Evolutionary conservation across 2,797 vertebrate genomes (phyloP), one percentile per base, ranked within the genome.

Genomic region (Myotis findleyi): DNA sequence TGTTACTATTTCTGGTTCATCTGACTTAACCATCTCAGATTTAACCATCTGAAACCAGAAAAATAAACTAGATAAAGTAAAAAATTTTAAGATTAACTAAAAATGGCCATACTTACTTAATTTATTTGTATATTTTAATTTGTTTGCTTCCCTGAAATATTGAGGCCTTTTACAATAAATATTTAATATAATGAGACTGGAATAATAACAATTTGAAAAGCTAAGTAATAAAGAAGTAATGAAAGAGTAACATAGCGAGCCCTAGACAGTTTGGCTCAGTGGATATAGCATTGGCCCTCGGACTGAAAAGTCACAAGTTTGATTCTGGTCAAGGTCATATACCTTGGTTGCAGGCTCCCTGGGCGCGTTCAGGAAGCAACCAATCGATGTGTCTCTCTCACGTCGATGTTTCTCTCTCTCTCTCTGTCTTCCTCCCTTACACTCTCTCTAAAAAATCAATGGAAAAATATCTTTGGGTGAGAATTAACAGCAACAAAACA

Each of bases 1-100:
- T 87, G 23, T 64, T 72, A 84, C 81, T 89, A 91, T 76, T 87
- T 92, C 64, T 80, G 49, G 25, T 64, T 94, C 87, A 91, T 17
- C 38, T 87, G 21, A 89, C 82, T 90, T 75, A 80, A 91, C 11
- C 9, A 93, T 72, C 14, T 66, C 49, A 91, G 55, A 82, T n/a
- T 90, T 75, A 89, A 62, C 12, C 47, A 92, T 73, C 33, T 30
- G 27, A 94, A 20, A 89, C 7, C n/a, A 93, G 62, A 92, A 92
- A 95, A 95, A 81, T 75, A 89, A 94, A 47, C 14, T 33, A 76
- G 21, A 62, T 41, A 88, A 93, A 7, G 14, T 71, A 38, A 38
- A 87, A 59, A 87, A 49, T 18, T 87, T 55, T 75, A 90, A 94
- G 44, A 17, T 51, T 82, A 86, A 88, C 8, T 91, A 72, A 76